Evolutionary conservation across 2,888 invertebrate species (phyloP).

Genomic region (Argyresthia goedartella): DNA sequence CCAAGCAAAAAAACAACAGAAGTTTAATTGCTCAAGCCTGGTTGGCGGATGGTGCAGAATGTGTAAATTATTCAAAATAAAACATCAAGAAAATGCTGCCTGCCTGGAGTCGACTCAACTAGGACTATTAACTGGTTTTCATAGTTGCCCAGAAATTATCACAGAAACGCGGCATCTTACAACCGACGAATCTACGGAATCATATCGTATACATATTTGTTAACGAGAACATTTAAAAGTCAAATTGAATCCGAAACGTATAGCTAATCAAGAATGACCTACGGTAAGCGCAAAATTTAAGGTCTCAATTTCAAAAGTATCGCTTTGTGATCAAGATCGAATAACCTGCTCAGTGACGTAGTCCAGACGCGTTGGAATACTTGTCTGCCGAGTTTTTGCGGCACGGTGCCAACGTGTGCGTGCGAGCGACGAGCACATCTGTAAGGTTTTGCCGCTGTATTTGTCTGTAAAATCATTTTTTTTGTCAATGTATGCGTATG

Average conservation of each 20-base stretch:
- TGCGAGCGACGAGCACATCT: slow-evolving; percentile 50
- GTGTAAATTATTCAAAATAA: slow-evolving; percentile 6
- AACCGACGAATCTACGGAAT: too few species aligned
- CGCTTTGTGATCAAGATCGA: slow-evolving; percentile 12
- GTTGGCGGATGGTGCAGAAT: slow-evolving; percentile 4
- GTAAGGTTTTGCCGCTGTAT: slow-evolving; percentile 36
- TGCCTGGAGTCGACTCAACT: too few species aligned
- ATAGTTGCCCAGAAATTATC: too few species aligned
- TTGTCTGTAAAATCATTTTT: slow-evolving; percentile 32
- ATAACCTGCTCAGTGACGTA: slow-evolving; percentile 21
- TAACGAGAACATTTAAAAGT: too few species aligned
- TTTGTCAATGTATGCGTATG: slow-evolving; percentile 28
- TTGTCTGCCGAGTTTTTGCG: slow-evolving; percentile 39
- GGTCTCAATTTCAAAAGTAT: too few species aligned
- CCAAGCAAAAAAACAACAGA: slow-evolving; percentile 6
- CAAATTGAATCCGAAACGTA: too few species aligned
- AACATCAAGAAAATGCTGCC: background rate
- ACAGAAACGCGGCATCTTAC: too few species aligned
- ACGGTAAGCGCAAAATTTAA: background rate
- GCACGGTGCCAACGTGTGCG: slow-evolving; percentile 27
- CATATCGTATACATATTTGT: too few species aligned
- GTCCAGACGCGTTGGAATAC: slow-evolving; percentile 27
- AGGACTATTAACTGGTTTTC: too few species aligned
- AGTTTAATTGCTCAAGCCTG: slow-evolving; percentile 6
- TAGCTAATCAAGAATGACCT: background rate